Evolutionary conservation across 2,888 invertebrate species (phyloP).

Genomic region (Chouioia cunea): DNA sequence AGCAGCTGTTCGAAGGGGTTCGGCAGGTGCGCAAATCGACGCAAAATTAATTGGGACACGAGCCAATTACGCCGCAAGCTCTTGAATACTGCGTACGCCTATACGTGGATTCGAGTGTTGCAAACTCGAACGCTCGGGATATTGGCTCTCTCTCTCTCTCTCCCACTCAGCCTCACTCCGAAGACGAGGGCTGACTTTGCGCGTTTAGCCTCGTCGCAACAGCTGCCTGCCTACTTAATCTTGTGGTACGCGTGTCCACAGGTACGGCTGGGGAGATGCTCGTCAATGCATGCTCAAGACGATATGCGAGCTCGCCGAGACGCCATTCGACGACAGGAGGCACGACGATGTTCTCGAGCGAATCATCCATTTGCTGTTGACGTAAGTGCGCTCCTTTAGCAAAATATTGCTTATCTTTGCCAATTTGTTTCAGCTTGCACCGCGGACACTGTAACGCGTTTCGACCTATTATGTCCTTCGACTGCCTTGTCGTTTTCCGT

Average conservation of each 20-base stretch:
- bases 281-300: slow-evolving; percentile 75
- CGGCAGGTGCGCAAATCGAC: slow-evolving; percentile 51
- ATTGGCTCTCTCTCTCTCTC: too few species aligned
- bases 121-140: too few species aligned
- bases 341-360: slow-evolving; percentile 78
- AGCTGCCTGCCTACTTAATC: background rate
- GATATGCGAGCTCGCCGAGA: slow-evolving; percentile 76
- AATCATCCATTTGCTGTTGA: slow-evolving; percentile 76
- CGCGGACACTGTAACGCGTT: too few species aligned
- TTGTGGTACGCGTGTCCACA: slow-evolving; percentile 54
- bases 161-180: too few species aligned
- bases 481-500: too few species aligned
- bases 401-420: background rate
- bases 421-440: background rate
- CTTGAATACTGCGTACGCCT: background rate
- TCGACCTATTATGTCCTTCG: too few species aligned
- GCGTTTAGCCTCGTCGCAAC: too few species aligned
- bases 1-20: slow-evolving; percentile 31
- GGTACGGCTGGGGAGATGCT: slow-evolving; percentile 73
- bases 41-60: slow-evolving; percentile 63
- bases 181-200: too few species aligned
- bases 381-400: slow-evolving; percentile 72
- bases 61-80: slow-evolving; percentile 54
- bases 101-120: slow-evolving; percentile 19
- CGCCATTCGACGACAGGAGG: slow-evolving; percentile 71